Percentiles rank a stretch among this genome's conserved stretches.
phyloP scores from a whole-genome alignment of 2,113 vertebrate genomes.

The Colaptes auratus region DNA sequence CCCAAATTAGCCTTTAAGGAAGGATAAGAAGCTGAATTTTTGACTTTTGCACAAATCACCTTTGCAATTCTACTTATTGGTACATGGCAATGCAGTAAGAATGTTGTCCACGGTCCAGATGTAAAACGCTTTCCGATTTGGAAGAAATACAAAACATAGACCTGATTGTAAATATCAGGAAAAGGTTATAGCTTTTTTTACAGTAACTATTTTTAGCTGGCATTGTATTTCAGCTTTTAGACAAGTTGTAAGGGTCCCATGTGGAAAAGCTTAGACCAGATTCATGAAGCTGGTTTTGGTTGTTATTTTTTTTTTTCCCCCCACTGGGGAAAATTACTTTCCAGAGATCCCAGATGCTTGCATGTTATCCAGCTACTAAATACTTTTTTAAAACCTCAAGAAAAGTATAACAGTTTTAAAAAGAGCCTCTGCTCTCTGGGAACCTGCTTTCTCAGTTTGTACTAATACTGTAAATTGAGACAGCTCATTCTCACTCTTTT shows the following conservation, averaged over 20 bases:
- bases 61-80: neutral
- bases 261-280: neutral
- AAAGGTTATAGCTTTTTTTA: neutral
- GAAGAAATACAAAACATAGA: neutral
- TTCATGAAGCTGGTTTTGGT: neutral
- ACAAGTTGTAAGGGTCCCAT: neutral
- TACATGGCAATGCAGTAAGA: neutral
- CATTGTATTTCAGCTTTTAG: constrained; percentile 24
- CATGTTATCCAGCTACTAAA: constrained; percentile 6
- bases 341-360: constrained; percentile 1
- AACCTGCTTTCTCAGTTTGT: neutral
- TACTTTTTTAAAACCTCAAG: neutral
- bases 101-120: neutral
- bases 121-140: neutral
- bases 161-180: neutral
- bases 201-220: constrained; percentile 15
- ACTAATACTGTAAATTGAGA: neutral
- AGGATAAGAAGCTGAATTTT: neutral
- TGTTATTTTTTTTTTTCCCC: neutral
- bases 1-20: neutral
- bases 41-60: neutral
- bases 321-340: neutral
- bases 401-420: neutral
- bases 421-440: neutral
- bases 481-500: neutral